Conservation (phyloP, 2,113 vertebrate species). For the Odontesthes bonariensis region DNA sequence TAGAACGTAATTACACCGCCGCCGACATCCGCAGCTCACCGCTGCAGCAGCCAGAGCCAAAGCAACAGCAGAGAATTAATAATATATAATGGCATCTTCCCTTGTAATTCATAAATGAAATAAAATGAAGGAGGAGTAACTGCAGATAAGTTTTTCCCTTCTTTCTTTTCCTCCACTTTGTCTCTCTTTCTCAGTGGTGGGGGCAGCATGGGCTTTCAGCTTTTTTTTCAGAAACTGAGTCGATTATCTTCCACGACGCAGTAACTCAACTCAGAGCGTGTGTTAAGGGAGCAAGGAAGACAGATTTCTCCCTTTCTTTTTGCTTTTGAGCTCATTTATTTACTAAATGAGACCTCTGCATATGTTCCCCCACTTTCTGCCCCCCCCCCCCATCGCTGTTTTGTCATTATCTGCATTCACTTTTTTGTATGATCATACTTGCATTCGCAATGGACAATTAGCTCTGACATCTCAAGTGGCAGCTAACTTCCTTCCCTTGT, state of each 20-base stretch:
- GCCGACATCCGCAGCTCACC: constrained; percentile 91
- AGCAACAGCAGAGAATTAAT: constrained; percentile 98
- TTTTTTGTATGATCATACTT: constrained; percentile 55
- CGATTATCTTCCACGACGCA: constrained; percentile 61
- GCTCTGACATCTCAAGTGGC: constrained; percentile 61
- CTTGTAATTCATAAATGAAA: constrained; percentile 99
- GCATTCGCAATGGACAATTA: constrained; percentile 69
- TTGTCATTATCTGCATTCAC: constrained; percentile 56
- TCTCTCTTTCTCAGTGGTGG: neutral
- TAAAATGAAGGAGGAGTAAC: constrained; percentile 92
- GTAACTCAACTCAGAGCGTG: constrained; percentile 46
- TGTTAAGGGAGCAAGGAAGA: constrained; percentile 26
- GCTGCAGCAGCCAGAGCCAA: constrained; percentile 84
- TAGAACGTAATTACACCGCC: constrained; percentile 99
- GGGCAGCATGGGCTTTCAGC: too few species aligned
- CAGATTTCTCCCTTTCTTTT: constrained; percentile 14
- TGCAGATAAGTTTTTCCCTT: constrained; percentile 88
- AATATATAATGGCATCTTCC: constrained; percentile 98
- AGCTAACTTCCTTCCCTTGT: constrained; percentile 60
- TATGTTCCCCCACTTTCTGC: constrained; percentile 40
- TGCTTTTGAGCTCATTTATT: constrained; percentile 64
- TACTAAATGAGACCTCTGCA: constrained; percentile 63
- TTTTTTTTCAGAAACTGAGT: constrained; percentile 74
- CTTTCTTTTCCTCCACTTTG: neutral
- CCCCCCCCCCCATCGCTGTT: constrained; percentile 31